A percentile compares a stretch with the other conserved stretches of the same genome.
phyloP scores from a whole-genome alignment of 1,140 invertebrate species.

The Apis cerana region DNA sequence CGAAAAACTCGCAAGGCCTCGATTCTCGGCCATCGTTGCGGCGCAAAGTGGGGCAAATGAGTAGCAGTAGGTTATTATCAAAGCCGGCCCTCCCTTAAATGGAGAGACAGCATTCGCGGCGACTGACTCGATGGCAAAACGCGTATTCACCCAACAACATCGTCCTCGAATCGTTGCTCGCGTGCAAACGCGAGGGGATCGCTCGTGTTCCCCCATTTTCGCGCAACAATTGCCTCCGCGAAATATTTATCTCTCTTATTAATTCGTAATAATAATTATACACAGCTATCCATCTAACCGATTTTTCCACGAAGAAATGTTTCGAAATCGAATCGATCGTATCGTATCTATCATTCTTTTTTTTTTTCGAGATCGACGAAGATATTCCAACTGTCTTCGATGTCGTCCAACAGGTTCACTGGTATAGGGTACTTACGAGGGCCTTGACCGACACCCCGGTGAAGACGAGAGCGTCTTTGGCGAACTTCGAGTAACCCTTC shows the following conservation, averaged over 20 bases:
- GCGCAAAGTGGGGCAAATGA: slow-evolving; percentile 63
- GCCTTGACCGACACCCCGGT: slow-evolving; percentile 82
- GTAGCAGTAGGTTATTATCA: slow-evolving; percentile 67
- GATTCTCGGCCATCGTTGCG: slow-evolving; percentile 41
- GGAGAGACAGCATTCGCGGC: slow-evolving; percentile 66
- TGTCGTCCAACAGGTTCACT: slow-evolving; percentile 42
- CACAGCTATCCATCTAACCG: too few species aligned
- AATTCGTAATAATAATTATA: too few species aligned
- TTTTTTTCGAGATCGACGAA: not conserved
- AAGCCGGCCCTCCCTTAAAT: slow-evolving; percentile 66
- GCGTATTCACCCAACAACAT: not conserved
- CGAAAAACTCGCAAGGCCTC: slow-evolving; percentile 46
- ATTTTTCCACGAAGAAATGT: too few species aligned
- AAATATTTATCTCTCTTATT: too few species aligned
- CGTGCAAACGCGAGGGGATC: slow-evolving; percentile 21
- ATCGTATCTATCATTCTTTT: too few species aligned
- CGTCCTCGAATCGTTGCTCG: slow-evolving; percentile 3
- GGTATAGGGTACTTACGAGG: slow-evolving; percentile 81
- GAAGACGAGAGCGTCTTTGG: slow-evolving; percentile 78
- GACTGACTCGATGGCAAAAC: slow-evolving; percentile 30
- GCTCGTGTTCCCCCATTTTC: not conserved
- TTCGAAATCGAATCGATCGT: too few species aligned
- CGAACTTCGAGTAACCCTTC: slow-evolving; percentile 73
- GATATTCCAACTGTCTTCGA: slow-evolving; percentile 36
- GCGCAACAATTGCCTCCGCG: too few species aligned